Evolutionary conservation across 2,113 vertebrate genomes (phyloP), one percentile per base, ranked within the genome.

Genomic region (Aramus guarauna): DNA sequence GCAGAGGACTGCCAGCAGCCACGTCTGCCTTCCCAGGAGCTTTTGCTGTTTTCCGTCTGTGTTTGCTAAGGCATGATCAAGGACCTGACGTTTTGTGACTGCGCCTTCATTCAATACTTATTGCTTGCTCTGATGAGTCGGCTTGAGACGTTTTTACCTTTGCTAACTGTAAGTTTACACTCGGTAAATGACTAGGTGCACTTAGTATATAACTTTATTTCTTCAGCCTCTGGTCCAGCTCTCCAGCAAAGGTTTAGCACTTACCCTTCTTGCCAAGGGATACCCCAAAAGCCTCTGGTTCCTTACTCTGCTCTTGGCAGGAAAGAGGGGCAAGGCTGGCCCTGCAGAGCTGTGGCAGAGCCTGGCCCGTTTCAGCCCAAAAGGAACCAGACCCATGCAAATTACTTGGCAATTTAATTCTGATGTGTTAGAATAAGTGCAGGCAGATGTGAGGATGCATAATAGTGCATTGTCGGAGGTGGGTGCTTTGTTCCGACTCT

Each of bases 21-120:
- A 3, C 9, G 72, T 27, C 67, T 34, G 29, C 7, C 30, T 7
- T 24, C 3, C 19, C 30, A 26, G 55, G 37, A 50, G 12, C 10
- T 39, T 43, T 43, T 15, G 60, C 64, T 39, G 19, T 11, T 41
- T 59, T 47, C 63, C 15, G 0, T 22, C 19, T 1, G 2, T 12
- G 2, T 43, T 41, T 84, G 11, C 36, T 20, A 41, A 47, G 56
- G n/a, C 20, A 58, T 17, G 7, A 12, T 5, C 13, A 23, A 63
- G 36, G 27, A 11, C 20, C 39, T 36, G n/a, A 58, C 14, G 30
- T 60, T 48, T 11, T 39, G 66, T 12, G 63, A 24, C 9, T 37
- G 4, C 0, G 0, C 14, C 39, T n/a, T 58, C 23, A 15, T 36
- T 68, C 36, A 9, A 2, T 17, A 39, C 10, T 6, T 3, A 1